A percentile compares a stretch with the other conserved stretches of the same genome.
Evolutionary conservation across 2,797 vertebrate species (phyloP).

Genomic region (Lithobates pipiens): DNA sequence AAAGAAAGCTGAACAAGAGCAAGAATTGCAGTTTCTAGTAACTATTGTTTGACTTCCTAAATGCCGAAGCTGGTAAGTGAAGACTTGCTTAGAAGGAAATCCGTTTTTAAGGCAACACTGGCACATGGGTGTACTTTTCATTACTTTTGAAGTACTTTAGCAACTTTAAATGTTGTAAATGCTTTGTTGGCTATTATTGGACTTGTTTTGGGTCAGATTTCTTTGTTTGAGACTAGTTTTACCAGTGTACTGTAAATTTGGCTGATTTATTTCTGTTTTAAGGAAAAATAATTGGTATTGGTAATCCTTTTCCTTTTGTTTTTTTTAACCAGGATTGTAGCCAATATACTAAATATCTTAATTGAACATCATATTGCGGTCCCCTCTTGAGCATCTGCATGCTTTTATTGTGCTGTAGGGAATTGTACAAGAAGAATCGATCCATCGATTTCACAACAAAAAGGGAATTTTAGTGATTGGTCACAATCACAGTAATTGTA

Average conservation of each 20-base stretch:
- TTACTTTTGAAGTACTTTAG: neutral
- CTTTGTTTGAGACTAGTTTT: neutral
- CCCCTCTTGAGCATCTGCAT: neutral
- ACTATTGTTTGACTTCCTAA: constrained; percentile 70
- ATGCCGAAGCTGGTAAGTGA: constrained; percentile 84
- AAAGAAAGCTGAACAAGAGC: constrained; percentile 66
- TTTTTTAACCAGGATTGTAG: no score
- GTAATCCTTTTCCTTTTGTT: neutral
- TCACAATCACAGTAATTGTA: neutral
- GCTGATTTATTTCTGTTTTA: neutral
- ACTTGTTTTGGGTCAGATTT: neutral
- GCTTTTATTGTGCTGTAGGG: neutral
- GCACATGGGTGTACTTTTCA: constrained; percentile 3
- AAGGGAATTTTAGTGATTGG: neutral
- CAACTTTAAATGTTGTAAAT: neutral
- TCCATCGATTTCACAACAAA: neutral
- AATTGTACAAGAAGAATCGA: neutral
- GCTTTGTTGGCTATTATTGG: neutral
- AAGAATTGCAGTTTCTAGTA: constrained; percentile 64
- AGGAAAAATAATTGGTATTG: neutral
- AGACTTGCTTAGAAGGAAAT: neutral
- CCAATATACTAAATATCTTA: no score
- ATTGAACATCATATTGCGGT: neutral
- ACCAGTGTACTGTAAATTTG: neutral
- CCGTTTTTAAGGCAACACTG: neutral